phyloP scores from a whole-genome alignment of 2,888 invertebrate genomes.

The Elmis aenea region DNA sequence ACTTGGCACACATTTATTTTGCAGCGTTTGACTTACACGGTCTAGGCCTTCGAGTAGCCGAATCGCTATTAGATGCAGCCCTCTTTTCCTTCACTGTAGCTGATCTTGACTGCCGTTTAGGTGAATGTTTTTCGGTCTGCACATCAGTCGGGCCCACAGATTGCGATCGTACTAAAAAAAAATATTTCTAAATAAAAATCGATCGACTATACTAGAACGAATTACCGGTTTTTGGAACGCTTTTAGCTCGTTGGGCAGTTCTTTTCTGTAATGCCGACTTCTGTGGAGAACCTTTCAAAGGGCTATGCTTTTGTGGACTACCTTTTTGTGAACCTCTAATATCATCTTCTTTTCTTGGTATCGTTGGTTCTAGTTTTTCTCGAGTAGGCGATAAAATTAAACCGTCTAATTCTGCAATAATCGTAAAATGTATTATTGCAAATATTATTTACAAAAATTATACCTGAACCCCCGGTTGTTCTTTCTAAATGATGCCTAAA shows the following conservation, averaged over 20 bases:
- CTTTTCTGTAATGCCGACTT: constrained; percentile 50
- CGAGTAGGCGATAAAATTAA: constrained; percentile 65
- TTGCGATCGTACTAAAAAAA: constrained; percentile 57
- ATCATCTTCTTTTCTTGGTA: constrained; percentile 55
- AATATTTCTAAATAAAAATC: constrained; percentile 3
- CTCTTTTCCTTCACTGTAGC: constrained; percentile 57
- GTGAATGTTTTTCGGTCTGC: constrained; percentile 64
- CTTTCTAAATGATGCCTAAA: constrained; percentile 67
- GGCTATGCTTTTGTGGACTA: constrained; percentile 53
- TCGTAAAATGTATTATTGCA: too few species aligned
- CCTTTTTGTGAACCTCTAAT: constrained; percentile 46
- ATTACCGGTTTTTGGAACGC: constrained; percentile 48
- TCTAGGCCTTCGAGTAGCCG: constrained; percentile 57
- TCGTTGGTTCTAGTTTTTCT: constrained; percentile 66
- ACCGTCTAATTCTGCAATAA: constrained; percentile 53
- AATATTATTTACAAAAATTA: constrained; percentile 5
- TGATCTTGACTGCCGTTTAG: constrained; percentile 70
- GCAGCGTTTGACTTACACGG: constrained; percentile 58
- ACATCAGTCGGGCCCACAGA: constrained; percentile 62
- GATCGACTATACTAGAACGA: constrained; percentile 8
- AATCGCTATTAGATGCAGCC: constrained; percentile 47
- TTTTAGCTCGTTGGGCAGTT: constrained; percentile 54
- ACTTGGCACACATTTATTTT: constrained; percentile 42
- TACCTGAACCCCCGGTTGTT: constrained; percentile 63
- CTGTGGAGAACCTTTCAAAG: constrained; percentile 53